These are phyloP conservation scores for Drymonia ruficornis DNA, from an alignment of 2,888 invertebrate genomes.

Conservation along the genomic window DNA sequence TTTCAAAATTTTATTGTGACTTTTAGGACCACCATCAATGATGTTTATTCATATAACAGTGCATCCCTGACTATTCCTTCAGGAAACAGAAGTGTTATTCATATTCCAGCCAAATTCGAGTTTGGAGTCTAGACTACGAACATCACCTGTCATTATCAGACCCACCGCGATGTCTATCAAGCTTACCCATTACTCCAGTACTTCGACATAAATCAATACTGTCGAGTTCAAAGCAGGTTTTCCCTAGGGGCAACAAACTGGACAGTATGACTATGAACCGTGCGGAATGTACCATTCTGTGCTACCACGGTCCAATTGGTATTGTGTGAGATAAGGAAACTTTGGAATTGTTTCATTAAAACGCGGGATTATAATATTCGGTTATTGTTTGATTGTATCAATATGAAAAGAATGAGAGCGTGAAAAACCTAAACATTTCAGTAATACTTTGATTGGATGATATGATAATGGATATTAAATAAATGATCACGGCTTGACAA, in stretches of 20 bases:
- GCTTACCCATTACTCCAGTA: background rate
- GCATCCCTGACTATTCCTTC: too few relatives aligned
- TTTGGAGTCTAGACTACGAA: background rate
- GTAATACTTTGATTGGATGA: too few relatives aligned
- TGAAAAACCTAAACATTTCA: too few relatives aligned
- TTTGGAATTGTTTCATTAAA: conserved; percentile 14
- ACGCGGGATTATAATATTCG: background rate
- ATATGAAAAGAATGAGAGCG: too few relatives aligned
- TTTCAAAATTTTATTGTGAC: too few relatives aligned
- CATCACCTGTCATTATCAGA: conserved; percentile 2
- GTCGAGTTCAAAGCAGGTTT: conserved; percentile 55
- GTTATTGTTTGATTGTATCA: too few relatives aligned
- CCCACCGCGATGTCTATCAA: conserved; percentile 4
- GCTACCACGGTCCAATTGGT: conserved; percentile 10
- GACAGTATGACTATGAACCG: conserved; percentile 16
- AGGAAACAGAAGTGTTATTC: too few relatives aligned
- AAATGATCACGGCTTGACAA: too few relatives aligned
- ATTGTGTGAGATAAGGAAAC: conserved; percentile 25
- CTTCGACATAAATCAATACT: conserved; percentile 55
- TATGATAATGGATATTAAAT: too few relatives aligned
- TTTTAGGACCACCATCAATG: too few relatives aligned
- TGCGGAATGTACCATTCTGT: conserved; percentile 10
- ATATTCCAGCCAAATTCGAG: too few relatives aligned
- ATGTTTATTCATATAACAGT: too few relatives aligned
- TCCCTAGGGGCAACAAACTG: conserved; percentile 56